Base-by-base conservation (phyloP, 1,140 invertebrate species). In the Diabrotica undecimpunctata region DNA sequence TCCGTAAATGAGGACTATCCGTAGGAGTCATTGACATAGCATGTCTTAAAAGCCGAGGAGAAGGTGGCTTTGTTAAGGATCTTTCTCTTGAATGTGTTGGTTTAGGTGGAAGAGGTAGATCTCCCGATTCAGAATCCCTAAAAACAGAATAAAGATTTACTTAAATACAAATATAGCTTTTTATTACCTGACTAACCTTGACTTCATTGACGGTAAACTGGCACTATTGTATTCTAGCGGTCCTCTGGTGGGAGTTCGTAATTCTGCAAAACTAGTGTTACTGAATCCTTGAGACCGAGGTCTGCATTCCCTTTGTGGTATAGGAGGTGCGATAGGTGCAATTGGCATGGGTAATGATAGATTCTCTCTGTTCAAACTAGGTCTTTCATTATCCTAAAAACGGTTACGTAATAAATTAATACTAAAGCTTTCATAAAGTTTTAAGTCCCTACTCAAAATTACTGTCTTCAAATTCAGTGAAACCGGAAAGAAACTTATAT, bases 61-160 rank as follows among this genome's bases (percentile, higher is more conserved):
- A 86, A n/a, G 84, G 73, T 0, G 85, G 83, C 75, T 86, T 86
- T 60, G 83, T 86, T 7, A 83, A 76, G 9, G 83, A 81, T 64
- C 84, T 79, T 66, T 85, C 83, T 35, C 78, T 55, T 5, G 71
- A 72, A 72, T 86, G 84, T 5, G 83, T 83, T 0, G 82, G 83
- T 68, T 84, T 81, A 5, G 84, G 83, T 8, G 83, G 83, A 36
- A 77, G 65, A n/a, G 74, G 74, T 57, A 79, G 70, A 65, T 78
- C 76, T 67, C 72, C 75, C 11, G 70, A 64, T 62, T 79, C 78
- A n/a, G 69, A 68, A 59, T 78, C 74, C 54, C 77, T 76, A 55
- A 35, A n/a, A 38, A 63, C 13, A 11, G 37, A 62, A 46, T 46
- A 10, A 8, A 46, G 5, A 46, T 46, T 46, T 46, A 46, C 41